phyloP scores from a whole-genome alignment of 2,888 invertebrate genomes.

The Bembecia ichneumoniformis region DNA sequence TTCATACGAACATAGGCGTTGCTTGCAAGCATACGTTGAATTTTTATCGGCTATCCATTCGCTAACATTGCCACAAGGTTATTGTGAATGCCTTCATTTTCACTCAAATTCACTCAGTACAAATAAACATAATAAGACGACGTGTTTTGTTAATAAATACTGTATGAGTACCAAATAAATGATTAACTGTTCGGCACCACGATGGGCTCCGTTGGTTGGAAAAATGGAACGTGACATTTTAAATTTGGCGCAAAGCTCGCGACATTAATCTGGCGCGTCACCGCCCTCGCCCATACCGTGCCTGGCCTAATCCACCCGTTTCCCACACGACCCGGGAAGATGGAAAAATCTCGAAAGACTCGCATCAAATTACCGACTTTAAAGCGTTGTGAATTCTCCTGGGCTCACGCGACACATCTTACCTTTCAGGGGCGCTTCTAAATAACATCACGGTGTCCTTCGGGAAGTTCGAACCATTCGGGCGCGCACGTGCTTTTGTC shows the following conservation, averaged over 20 bases:
- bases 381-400: conserved; percentile 63
- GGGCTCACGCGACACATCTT: conserved; percentile 60
- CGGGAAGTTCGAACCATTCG: conserved; percentile 63
- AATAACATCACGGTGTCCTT: conserved; percentile 61
- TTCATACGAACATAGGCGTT: conserved; percentile 32
- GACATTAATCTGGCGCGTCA: conserved; percentile 64
- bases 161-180: conserved; percentile 36
- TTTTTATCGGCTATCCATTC: conserved; percentile 29
- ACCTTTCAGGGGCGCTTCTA: conserved; percentile 63
- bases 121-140: too few species aligned
- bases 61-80: conserved; percentile 35
- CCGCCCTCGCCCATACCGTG: conserved; percentile 56
- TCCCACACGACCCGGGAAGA: conserved; percentile 60
- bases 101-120: not conserved
- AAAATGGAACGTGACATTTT: conserved; percentile 68
- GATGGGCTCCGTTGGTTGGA: conserved; percentile 54
- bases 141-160: not conserved
- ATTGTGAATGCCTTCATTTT: not conserved
- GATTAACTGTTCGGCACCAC: conserved; percentile 42
- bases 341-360: conserved; percentile 69
- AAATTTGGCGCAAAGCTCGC: conserved; percentile 65
- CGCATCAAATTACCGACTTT: conserved; percentile 70
- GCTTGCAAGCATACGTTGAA: conserved; percentile 38
- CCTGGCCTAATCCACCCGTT: conserved; percentile 63
- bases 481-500: conserved; percentile 66